A percentile compares a stretch with the other conserved stretches of the same genome.
Evolutionary conservation across 2,888 invertebrate species (phyloP).

Genomic region (Epinotia bilunana): DNA sequence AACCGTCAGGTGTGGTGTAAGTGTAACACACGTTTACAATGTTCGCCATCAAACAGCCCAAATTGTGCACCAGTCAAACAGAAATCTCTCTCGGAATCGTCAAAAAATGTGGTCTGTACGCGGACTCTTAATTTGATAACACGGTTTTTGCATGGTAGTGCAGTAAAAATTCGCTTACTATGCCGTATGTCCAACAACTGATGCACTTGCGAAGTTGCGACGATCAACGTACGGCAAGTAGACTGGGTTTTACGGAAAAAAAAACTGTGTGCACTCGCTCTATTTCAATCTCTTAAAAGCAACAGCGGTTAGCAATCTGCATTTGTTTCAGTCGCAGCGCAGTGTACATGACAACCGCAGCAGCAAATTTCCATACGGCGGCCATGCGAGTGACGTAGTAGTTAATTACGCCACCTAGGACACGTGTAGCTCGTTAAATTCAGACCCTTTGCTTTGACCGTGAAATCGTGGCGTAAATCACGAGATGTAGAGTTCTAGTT

Average conservation of each 20-base stretch:
- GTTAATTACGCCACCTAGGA: constrained; percentile 48
- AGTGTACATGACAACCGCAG: constrained; percentile 34
- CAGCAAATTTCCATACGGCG: constrained; percentile 42
- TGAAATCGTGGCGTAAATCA: constrained; percentile 16
- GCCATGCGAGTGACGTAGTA: constrained; percentile 45
- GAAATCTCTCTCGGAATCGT: no score
- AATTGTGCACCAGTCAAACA: no score
- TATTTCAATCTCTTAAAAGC: neutral
- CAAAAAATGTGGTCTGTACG: no score
- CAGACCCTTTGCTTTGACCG: constrained; percentile 44
- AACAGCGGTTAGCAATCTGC: neutral
- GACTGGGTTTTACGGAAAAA: neutral
- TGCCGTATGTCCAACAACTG: no score
- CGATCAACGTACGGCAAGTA: no score
- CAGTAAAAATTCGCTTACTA: no score
- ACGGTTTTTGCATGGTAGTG: no score
- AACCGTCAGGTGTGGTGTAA: no score
- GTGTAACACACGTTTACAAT: no score
- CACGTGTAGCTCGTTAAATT: constrained; percentile 49
- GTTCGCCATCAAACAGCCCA: no score
- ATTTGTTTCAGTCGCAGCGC: constrained; percentile 15
- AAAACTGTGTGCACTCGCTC: neutral
- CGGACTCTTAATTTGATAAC: no score
- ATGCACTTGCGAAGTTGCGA: no score
- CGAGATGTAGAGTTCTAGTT: neutral